Evolutionary conservation across 2,797 vertebrate genomes (phyloP).

Genomic region (Bradypodion ventrale): DNA sequence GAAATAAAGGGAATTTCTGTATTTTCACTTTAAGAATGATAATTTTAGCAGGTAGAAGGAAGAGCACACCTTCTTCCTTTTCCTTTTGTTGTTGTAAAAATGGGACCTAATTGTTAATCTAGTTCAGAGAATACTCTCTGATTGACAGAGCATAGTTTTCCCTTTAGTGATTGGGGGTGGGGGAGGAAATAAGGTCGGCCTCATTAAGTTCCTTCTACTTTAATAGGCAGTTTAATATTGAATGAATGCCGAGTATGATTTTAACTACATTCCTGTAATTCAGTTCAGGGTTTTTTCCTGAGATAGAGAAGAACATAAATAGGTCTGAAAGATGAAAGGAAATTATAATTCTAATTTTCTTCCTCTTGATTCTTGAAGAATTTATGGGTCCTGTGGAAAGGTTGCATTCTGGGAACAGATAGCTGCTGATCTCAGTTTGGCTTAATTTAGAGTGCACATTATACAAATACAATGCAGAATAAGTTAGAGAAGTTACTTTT

Average conservation of each 20-base stretch:
- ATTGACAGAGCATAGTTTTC: slow-evolving; percentile 38
- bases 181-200: slow-evolving; percentile 3
- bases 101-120: slow-evolving; percentile 38
- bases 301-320: slow-evolving; percentile 25
- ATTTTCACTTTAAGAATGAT: slow-evolving; percentile 7
- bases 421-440: neutral
- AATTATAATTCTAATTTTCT: slow-evolving; percentile 36
- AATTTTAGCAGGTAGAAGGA: slow-evolving; percentile 24
- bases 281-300: slow-evolving; percentile 19
- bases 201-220: slow-evolving; percentile 52
- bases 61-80: slow-evolving; percentile 33
- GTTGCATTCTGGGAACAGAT: neutral
- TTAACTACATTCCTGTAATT: slow-evolving; percentile 44
- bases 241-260: slow-evolving; percentile 37
- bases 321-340: slow-evolving; percentile 27
- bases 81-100: slow-evolving; percentile 15
- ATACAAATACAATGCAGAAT: no score
- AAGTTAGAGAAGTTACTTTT: no score
- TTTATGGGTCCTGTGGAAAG: fast-evolving
- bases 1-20: slow-evolving; percentile 38
- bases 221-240: slow-evolving; percentile 50
- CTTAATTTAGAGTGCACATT: neutral
- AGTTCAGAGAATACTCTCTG: slow-evolving; percentile 24
- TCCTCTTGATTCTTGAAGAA: slow-evolving; percentile 39
- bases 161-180: slow-evolving; percentile 12